Base-by-base conservation (phyloP, 2,113 vertebrate genomes). In the Sylvia atricapilla region DNA sequence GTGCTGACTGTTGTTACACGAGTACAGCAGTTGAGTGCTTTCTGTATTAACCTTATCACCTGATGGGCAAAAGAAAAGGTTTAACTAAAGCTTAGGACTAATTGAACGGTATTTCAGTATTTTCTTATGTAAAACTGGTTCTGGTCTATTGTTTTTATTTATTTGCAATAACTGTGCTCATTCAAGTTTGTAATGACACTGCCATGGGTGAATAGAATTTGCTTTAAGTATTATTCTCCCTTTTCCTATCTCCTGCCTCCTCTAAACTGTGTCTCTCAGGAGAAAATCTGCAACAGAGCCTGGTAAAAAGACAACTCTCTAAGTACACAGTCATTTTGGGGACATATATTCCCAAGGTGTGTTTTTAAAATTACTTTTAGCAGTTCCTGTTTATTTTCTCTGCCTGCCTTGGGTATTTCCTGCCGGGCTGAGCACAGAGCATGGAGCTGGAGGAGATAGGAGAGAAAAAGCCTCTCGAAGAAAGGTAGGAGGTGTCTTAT, bases 81-180 rank as follows among this genome's bases (percentile, higher is more conserved):
- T 98, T 98, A 94, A 95, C 91, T 96, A 94, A 97, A 96, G 96
- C 96, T 97, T 96, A 93, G 94, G 94, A 97, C 94, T 97, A 98
- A 98, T 96, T 97, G 97, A 97, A 98, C 56, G 58, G 80, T 95
- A 96, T 98, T 98, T 98, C 93, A 96, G 78, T 97, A 98, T 98
- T 98, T 98, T 95, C 97, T 97, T 97, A 97, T 97, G 98, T 97
- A 98, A 98, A 98, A 98, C 97, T 95, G 95, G 98, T 98, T 98
- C 97, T 98, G 98, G 97, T 98, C 97, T 96, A 97, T 98, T 98
- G 98, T 98, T 98, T 98, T 98, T 98, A 98, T 98, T 98, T 98
- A 98, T 98, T 98, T 97, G 96, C 97, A 98, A 98, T 98, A 98
- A 98, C 96, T 95, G 97, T 97, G 98, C 92, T 98, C 98, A 97